Evolutionary conservation across 2,113 vertebrate species (phyloP), one percentile per base, ranked within the genome.

Genomic region (Colaptes auratus): DNA sequence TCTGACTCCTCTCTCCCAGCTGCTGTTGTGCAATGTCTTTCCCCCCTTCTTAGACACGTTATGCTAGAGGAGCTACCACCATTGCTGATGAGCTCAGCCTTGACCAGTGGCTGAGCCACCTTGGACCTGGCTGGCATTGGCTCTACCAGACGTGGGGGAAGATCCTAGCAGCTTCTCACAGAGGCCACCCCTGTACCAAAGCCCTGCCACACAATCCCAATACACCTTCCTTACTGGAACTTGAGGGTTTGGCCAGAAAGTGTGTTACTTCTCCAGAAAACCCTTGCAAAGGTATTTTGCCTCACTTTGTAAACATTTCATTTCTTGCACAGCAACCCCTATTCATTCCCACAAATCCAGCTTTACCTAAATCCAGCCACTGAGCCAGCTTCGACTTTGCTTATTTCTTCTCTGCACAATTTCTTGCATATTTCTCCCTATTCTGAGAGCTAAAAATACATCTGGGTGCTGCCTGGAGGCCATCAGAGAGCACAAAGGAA

Each of bases 381-480:
- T 61, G 76, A 95, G 80, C 35, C 58, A 91, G 85, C 74, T 95
- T 86, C 73, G 28, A 50, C 58, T 90, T 78, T 63, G 44, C 83
- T 89, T 78, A 89, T 91, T 95, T 78, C 61, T 83, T 81, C 69
- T 81, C 76, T 83, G 44, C 55, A 44, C 80, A 83, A 88, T 91
- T 92, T 89, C 69, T 94, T 94, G 73, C 66, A 93, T 92, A 58
- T 86, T 91, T 61, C 33, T 30, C 58, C 42, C 53, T 80, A 50
- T 70, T 89, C 79, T 11, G 79, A 81, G 44, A 81, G 82, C 87
- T 95, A 89, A 89, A 96, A 95, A 87, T 95, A 93, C 69, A 78
- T 80, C 85, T 89, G 79, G 93, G 79, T 91, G 76, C 88, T 95
- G 93, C 86, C 76, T 81, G 80, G 76, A 95, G 77, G 91, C 80